Percentiles rank a stretch among this genome's conserved stretches.
Conservation (phyloP, 2,888 invertebrate species). For the Callosobruchus maculatus region DNA sequence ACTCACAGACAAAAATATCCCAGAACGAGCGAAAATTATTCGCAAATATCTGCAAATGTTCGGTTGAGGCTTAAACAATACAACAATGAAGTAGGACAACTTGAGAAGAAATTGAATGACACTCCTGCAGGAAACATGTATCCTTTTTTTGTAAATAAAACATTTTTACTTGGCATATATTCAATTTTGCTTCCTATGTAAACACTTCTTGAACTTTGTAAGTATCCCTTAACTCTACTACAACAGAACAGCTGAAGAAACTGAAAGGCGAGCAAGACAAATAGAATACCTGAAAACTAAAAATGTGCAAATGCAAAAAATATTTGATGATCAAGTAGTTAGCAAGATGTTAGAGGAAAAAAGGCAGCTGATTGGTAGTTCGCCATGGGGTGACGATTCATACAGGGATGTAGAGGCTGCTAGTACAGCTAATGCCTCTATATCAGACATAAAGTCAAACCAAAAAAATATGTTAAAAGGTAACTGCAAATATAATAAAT, state of each 20-base stretch:
- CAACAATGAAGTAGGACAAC: constrained; percentile 56
- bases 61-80: constrained; percentile 61
- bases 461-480: constrained; percentile 60
- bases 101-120: constrained; percentile 56
- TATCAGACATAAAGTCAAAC: constrained; percentile 53
- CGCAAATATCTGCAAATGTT: constrained; percentile 57
- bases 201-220: neutral
- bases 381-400: constrained; percentile 36
- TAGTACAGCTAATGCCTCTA: constrained; percentile 6
- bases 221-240: constrained; percentile 6
- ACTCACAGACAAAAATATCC: constrained; percentile 54
- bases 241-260: constrained; percentile 58
- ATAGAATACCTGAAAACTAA: constrained; percentile 60
- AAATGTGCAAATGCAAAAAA: constrained; percentile 55
- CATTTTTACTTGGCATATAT: constrained; percentile 1
- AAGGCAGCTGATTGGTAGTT: constrained; percentile 39
- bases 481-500: too few relatives aligned
- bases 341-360: constrained; percentile 38
- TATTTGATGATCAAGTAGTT: constrained; percentile 49
- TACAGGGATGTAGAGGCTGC: constrained; percentile 44
- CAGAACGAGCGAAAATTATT: constrained; percentile 55
- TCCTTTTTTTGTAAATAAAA: constrained; percentile 26
- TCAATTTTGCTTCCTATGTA: too few relatives aligned
- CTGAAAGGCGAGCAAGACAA: constrained; percentile 59
- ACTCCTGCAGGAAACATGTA: constrained; percentile 53